Percentiles rank a stretch among this genome's conserved stretches.
These are phyloP conservation scores for Dasyornis broadbenti DNA, from an alignment of 2,113 vertebrate genomes.

Conservation along the genomic window DNA sequence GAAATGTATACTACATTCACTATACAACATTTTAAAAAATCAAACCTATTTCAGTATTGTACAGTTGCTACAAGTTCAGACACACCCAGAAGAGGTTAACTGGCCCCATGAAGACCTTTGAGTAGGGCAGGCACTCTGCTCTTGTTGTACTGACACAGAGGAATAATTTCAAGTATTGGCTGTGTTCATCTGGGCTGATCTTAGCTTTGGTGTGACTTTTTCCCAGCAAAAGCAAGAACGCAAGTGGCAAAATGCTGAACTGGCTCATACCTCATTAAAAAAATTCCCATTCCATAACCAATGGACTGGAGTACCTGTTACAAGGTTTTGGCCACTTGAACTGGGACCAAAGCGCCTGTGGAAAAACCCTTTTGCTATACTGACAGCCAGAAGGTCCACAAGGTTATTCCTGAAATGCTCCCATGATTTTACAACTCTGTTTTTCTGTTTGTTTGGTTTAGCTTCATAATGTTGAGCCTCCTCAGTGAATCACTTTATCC, in stretches of 20 bases:
- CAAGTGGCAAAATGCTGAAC: neutral
- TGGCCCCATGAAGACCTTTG: neutral
- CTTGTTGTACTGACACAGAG: neutral
- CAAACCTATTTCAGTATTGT: neutral
- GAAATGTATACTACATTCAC: neutral
- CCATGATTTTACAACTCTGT: neutral
- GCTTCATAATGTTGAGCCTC: neutral
- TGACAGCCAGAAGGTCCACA: neutral
- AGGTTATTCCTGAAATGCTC: neutral
- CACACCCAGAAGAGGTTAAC: neutral
- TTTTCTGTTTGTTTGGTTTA: neutral
- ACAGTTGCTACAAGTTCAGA: neutral
- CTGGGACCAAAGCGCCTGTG: neutral
- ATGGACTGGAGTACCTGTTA: neutral
- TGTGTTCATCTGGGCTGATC: neutral
- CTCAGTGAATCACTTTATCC: neutral
- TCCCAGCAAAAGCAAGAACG: neutral
- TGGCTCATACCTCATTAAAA: neutral
- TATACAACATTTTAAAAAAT: neutral
- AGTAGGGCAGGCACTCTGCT: neutral
- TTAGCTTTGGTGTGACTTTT: neutral
- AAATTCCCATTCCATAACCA: neutral
- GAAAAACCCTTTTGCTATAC: neutral
- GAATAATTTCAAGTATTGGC: neutral
- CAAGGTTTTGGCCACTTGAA: neutral